These are phyloP conservation scores for Archips xylosteana DNA, from an alignment of 2,888 invertebrate genomes.

Conservation along the genomic window DNA sequence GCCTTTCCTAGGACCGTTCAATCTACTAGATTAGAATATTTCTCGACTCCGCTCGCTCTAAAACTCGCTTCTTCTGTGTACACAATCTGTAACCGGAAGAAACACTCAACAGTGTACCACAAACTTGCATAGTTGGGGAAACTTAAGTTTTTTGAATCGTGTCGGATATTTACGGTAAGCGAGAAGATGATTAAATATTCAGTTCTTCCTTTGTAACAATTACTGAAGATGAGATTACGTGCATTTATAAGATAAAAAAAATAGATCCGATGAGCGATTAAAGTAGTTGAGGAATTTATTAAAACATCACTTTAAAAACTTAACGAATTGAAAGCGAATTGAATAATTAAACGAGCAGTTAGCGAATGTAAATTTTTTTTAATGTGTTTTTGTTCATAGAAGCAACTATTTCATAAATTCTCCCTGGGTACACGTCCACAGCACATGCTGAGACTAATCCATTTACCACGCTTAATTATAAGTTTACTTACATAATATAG, in stretches of 20 bases:
- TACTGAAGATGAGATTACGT: neutral
- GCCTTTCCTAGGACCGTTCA: neutral
- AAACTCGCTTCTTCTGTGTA: conserved; percentile 34
- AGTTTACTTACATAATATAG: no score
- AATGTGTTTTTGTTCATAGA: no score
- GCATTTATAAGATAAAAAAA: neutral
- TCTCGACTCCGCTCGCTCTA: conserved; percentile 19
- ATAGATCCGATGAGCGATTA: neutral
- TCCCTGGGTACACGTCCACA: no score
- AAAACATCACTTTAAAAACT: no score
- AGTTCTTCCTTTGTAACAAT: neutral
- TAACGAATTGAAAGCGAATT: no score
- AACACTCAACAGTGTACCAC: conserved; percentile 30
- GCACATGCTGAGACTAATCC: no score
- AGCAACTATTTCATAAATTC: no score
- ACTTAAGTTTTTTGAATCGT: conserved; percentile 14
- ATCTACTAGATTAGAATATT: conserved; percentile 40
- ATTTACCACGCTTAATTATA: no score
- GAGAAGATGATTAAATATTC: conserved; percentile 23
- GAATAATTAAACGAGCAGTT: no score
- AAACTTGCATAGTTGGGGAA: conserved; percentile 38
- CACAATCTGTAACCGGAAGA: conserved; percentile 22
- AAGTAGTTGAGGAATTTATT: neutral
- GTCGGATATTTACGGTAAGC: conserved; percentile 15
- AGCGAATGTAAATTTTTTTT: no score